Base-by-base conservation (phyloP, 2,113 vertebrate genomes). In the Apteryx mantelli region DNA sequence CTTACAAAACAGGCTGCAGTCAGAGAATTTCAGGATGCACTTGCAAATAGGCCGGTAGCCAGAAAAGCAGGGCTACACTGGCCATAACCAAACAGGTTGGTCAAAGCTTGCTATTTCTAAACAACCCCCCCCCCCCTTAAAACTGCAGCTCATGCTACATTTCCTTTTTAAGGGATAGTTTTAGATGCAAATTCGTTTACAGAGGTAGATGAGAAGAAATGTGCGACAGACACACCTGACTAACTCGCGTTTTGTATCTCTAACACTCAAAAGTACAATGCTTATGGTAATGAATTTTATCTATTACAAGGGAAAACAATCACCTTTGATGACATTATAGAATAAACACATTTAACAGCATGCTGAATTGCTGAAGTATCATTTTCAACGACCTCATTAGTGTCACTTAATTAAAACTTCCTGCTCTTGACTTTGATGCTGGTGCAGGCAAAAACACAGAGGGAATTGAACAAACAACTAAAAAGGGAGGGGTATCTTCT, bases 331-430 rank as follows among this genome's bases (percentile, higher is more conserved):
- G 98, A 98, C 98, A 99, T 98, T 98, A 98, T 98, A 98, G 98
- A 99, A 98, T 99, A 99, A 99, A 99, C 99, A 99, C 98, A 98
- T 99, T 99, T 99, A 99, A 98, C 98, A 98, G 98, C 97, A 98
- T 98, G 97, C 98, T 98, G 98, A 98, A 98, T 98, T 98, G 98
- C 98, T 98, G 98, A 98, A 98, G 98, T 98, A 99, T 98, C 98
- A 98, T 98, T 99, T 99, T 99, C 98, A 98, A 99, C 98, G 98
- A 99, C 98, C 99, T 99, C 98, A 99, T 99, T 99, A 99, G 98
- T 99, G 99, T 99, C 98, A 99, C 98, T 99, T 99, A 99, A 99
- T 99, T 99, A 99, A 99, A 99, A 99, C 98, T 98, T 98, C 98
- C 98, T 98, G 98, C 98, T 98, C 98, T 99, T 99, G 98, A 99